These are phyloP conservation scores for Eubucco bourcierii DNA, from an alignment of 2,113 vertebrate species.

Conservation along the genomic window DNA sequence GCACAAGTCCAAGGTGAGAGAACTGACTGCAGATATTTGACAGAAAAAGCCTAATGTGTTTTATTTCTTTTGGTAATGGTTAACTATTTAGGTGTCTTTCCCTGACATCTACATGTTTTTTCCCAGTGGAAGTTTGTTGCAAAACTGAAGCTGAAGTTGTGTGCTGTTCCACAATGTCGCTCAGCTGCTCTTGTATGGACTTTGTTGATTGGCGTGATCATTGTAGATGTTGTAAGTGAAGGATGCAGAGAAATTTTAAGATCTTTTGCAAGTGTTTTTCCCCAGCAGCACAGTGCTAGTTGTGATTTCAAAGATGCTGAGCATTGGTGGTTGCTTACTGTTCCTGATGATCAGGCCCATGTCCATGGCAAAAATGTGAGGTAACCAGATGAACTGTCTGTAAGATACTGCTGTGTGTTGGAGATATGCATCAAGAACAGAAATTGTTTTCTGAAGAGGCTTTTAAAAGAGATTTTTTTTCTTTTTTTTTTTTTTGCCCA, in stretches of 20 bases:
- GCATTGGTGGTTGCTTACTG: not conserved
- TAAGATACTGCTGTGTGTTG: not conserved
- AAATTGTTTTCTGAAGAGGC: accelerated
- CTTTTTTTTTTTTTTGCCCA: not conserved
- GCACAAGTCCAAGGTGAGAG: not conserved
- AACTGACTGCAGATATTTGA: not conserved
- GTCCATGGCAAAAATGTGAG: not conserved
- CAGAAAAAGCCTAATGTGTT: not conserved
- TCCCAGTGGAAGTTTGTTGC: not conserved
- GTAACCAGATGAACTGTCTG: not conserved
- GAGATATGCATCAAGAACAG: not conserved
- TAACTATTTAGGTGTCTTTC: not conserved
- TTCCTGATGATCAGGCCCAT: not conserved
- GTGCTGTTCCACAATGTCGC: not conserved
- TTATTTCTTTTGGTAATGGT: not conserved
- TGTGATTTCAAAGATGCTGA: not conserved
- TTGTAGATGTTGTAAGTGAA: not conserved
- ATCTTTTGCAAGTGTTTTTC: not conserved
- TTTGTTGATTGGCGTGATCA: not conserved
- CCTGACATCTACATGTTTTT: not conserved
- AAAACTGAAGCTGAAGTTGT: not conserved
- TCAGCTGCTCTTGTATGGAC: not conserved
- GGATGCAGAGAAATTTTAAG: not conserved
- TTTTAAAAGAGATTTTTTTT: not conserved
- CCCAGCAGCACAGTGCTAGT: not conserved